Base-by-base conservation (phyloP, 2,888 invertebrate species). In the Lasioglossum marginatum region DNA sequence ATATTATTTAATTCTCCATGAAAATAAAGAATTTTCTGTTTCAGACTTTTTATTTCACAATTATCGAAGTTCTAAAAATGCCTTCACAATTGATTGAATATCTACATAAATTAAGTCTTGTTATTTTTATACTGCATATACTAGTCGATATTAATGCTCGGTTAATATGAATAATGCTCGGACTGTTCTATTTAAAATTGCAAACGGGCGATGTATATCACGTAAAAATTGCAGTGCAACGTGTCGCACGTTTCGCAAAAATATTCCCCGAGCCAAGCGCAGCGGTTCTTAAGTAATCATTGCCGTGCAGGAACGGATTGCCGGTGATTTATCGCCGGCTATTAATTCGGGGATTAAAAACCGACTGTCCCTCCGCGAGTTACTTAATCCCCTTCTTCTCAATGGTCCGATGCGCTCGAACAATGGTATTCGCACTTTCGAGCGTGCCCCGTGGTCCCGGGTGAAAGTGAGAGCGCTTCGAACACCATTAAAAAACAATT, bases 371-470 rank as follows among this genome's bases (percentile, higher is more conserved):
- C n/a, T 43, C 57, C 37, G 10, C 16, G 27, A 63, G 73, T 83
- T 83, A 70, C 83, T 74, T 68, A 77, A 83, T 77, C 68, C 37
- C 73, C 14, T 43, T 34, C 66, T 43, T 83, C 71, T 85, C 37
- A 57, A 85, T 78, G 84, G 63, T 78, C 83, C 27, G 84, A 76
- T 83, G 71, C 84, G 84, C 84, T 83, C 63, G 74, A 78, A 85
- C 84, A 85, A 85, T 83, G 84, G 75, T 71, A 78, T 75, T 78
- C 84, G n/a, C 82, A 83, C 84, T 78, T 85, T 83, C 84, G 71
- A 75, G 74, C 5, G 40, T 77, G 74, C 74, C 27, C 77, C 70
- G 60, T 31, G 60, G 60, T 74, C 74, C 78, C 37, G 34, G 78
- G 52, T 57, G 86, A 86, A 77, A 79, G 77, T 27, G 68, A 79